Base-by-base conservation (phyloP, 2,888 invertebrate species). In the Sinelater perroti region DNA sequence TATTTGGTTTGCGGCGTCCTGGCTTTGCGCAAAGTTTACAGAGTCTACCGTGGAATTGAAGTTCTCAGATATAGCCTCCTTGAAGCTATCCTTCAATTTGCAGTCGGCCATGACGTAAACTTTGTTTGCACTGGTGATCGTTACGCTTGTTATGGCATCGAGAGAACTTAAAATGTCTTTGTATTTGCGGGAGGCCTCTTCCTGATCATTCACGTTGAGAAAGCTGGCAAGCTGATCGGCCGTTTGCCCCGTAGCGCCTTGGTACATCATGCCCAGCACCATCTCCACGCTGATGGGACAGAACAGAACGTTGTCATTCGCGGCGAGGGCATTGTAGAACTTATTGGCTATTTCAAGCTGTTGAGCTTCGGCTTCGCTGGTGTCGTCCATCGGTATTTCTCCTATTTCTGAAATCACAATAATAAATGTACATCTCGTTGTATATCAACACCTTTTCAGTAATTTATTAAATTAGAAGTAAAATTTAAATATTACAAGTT, bases 111-210 rank as follows among this genome's bases (percentile, higher is more conserved):
- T 83, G 0, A 89, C 75, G 70, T 86, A 75, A 3, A 92, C 78
- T 65, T 87, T 88, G 71, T 91, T 93, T 0, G 91, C 91, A 26
- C 90, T 79, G 55, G 83, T 82, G 3, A 89, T 72, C 4, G 84
- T 84, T 1, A 87, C 84, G 35, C 84, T 81, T 63, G 69, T 42
- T 18, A 75, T 68, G 51, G 66, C 65, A 53, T 76, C 75, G 13
- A 78, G 61, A 10, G 68, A 60, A 2, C 33, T 42, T 63, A 75
- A 71, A 1, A 75, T 56, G 11, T 58, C 31, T 17, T 61, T 46
- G 61, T 56, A 21, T 56, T 60, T 61, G 65, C 66, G 5, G 69
- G 67, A 36, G 72, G 66, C 42, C 64, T 61, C 42, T 30, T 55
- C 51, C 33, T 62, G 52, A 17, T 62, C 52, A 1, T 60, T 50